Percentiles rank a stretch among this genome's conserved stretches.
Evolutionary conservation across 1,140 invertebrate species (phyloP).

Genomic region (Eriocheir sinensis): DNA sequence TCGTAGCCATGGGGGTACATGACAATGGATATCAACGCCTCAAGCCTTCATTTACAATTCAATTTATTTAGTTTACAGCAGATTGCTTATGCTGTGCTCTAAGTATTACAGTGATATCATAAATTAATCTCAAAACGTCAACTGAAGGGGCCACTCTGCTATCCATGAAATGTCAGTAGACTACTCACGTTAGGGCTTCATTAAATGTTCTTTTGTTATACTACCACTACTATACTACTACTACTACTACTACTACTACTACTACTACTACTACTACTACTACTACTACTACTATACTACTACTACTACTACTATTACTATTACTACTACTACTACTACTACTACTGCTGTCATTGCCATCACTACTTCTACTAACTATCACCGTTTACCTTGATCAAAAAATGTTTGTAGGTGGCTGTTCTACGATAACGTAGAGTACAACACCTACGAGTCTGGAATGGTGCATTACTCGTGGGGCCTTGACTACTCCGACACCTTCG

Average conservation of each 20-base stretch:
- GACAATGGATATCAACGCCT: too few relatives aligned
- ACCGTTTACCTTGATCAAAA: neutral
- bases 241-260: neutral
- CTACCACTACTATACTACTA: neutral
- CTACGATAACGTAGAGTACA: neutral
- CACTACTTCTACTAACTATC: neutral
- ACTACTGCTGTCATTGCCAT: neutral
- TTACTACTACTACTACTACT: neutral
- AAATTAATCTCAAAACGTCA: too few relatives aligned
- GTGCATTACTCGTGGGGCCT: neutral
- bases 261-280: neutral
- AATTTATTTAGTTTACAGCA: too few relatives aligned
- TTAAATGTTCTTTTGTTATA: too few relatives aligned
- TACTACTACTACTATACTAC: neutral
- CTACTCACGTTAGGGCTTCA: too few relatives aligned
- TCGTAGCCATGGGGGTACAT: too few relatives aligned
- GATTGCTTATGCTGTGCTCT: too few relatives aligned
- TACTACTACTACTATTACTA: neutral
- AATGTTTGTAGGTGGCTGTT: neutral
- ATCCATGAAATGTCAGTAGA: too few relatives aligned
- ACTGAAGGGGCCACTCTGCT: too few relatives aligned
- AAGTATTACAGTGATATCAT: too few relatives aligned
- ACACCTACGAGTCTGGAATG: neutral
- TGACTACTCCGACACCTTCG: neutral
- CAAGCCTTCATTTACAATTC: too few relatives aligned